Conservation (phyloP, 2,113 vertebrate genomes). For the Nibea coibor region DNA sequence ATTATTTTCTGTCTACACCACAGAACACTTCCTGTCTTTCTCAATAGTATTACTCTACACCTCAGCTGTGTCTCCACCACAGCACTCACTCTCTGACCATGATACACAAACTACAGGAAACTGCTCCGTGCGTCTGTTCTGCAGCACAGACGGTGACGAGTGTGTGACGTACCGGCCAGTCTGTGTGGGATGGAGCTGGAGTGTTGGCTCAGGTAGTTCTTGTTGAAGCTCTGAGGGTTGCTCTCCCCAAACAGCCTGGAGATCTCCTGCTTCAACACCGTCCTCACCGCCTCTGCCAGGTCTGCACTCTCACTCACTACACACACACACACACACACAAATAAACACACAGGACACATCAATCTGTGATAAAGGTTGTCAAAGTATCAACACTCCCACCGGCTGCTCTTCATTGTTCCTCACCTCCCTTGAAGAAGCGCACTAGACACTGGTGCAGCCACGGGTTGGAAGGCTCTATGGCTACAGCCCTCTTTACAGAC, state of each 20-base stretch:
- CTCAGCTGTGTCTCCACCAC: too few species aligned
- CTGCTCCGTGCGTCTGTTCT: too few species aligned
- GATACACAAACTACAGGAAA: too few species aligned
- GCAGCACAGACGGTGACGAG: neutral
- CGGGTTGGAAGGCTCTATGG: conserved; percentile 91
- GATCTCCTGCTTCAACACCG: conserved; percentile 94
- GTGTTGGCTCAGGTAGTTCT: conserved; percentile 93
- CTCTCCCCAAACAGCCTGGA: conserved; percentile 93
- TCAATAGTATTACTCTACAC: too few species aligned
- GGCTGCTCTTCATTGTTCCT: neutral
- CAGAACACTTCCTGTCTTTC: too few species aligned
- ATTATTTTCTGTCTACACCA: too few species aligned
- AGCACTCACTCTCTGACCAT: too few species aligned
- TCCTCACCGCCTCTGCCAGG: conserved; percentile 89
- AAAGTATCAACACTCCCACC: too few species aligned
- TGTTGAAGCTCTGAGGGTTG: conserved; percentile 94
- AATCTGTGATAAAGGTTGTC: too few species aligned
- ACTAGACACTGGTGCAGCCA: conserved; percentile 97
- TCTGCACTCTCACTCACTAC: conserved; percentile 90
- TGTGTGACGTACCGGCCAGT: conserved; percentile 88
- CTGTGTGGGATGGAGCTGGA: conserved; percentile 92
- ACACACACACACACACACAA: neutral
- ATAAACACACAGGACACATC: neutral
- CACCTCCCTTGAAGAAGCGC: conserved; percentile 93
- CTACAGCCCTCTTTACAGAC: conserved; percentile 92